Evolutionary conservation across 35 echinoderm and acorn worm species (phyloP), one percentile per base, ranked within the genome.

Genomic region (Eucidaris tribuloides): DNA sequence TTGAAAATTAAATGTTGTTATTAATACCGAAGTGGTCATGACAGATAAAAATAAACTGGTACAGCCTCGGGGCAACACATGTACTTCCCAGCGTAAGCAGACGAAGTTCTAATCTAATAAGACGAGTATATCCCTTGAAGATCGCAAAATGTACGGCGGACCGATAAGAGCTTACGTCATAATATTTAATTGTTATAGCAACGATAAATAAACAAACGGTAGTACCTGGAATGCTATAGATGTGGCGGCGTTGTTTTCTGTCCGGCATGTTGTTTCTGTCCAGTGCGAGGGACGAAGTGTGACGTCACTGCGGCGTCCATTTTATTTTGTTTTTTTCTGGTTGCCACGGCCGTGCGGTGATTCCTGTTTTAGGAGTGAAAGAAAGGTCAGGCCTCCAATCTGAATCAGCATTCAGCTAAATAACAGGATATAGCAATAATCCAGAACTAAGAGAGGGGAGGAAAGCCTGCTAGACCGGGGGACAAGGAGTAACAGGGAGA

Each of bases 341-440:
- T 32, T 44, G 68, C 37, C 41, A 74, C 68, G 11, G 14, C 34
- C 17, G 37, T 32, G 37, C 34, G 24, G 68, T 40, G 27, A 18
- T 41, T 74, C 68, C 68, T 74, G 68, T 74, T 18, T 22, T 40
- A 74, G 68, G 68, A n/a, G 37, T 33, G 68, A 42, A 33, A 74
- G 35, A 74, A 74, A 74, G 68, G 33, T 74, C 68, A 74, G 28
- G 15, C 68, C 35, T 35, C 68, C 68, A 40, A 74, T 74, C 68
- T 74, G 68, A 74, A 74, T 74, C 68, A 74, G 68, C 68, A 7
- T n/a, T 74, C 68, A 42, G 35, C 18, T 74, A 74, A 74, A 52
- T 42, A 74, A 74, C 68, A 74, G 68, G 68, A 74, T 74, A 74
- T 74, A 74, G 38, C 68, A 74, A 74, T 74, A 74, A 74, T 74